Evolutionary conservation across 2,888 invertebrate species (phyloP).

Genomic region (Hypsopygia costalis): DNA sequence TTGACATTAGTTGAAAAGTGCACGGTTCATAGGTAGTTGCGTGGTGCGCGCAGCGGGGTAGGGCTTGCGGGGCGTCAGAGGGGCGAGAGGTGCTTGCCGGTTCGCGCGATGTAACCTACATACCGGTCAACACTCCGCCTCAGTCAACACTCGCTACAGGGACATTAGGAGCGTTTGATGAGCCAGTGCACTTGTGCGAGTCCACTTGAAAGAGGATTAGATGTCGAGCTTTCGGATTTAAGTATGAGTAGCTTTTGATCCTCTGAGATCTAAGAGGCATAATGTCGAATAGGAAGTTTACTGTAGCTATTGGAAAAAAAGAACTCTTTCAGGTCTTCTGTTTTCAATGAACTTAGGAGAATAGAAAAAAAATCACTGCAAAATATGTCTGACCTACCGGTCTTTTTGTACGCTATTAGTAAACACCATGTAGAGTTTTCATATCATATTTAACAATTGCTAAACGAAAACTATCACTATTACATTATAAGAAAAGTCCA

Average conservation of each 20-base stretch:
- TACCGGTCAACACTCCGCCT: conserved; percentile 80
- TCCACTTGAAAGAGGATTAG: conserved; percentile 16
- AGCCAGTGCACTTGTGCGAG: conserved; percentile 50
- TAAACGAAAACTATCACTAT: too few relatives aligned
- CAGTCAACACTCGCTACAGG: conserved; percentile 81
- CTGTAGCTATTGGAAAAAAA: too few relatives aligned
- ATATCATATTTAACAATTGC: too few relatives aligned
- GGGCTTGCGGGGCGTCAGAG: conserved; percentile 23
- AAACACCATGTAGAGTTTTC: too few relatives aligned
- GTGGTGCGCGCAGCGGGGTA: conserved; percentile 31
- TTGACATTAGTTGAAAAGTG: conserved; percentile 69
- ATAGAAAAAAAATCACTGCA: too few relatives aligned
- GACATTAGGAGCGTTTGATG: conserved; percentile 68
- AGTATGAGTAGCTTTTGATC: neutral
- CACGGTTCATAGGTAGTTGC: conserved; percentile 71
- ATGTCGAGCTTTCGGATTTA: neutral
- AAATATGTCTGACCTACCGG: too few relatives aligned
- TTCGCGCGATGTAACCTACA: conserved; percentile 77
- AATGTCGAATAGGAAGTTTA: too few relatives aligned
- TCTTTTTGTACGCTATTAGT: too few relatives aligned
- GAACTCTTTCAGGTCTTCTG: too few relatives aligned
- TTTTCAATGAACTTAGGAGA: too few relatives aligned
- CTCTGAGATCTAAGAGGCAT: too few relatives aligned
- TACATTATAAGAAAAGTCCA: too few relatives aligned
- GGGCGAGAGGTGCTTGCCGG: conserved; percentile 44